Percentiles rank a stretch among this genome's conserved stretches.
phyloP scores from a whole-genome alignment of 2,797 vertebrate species.

The Alectoris magna region DNA sequence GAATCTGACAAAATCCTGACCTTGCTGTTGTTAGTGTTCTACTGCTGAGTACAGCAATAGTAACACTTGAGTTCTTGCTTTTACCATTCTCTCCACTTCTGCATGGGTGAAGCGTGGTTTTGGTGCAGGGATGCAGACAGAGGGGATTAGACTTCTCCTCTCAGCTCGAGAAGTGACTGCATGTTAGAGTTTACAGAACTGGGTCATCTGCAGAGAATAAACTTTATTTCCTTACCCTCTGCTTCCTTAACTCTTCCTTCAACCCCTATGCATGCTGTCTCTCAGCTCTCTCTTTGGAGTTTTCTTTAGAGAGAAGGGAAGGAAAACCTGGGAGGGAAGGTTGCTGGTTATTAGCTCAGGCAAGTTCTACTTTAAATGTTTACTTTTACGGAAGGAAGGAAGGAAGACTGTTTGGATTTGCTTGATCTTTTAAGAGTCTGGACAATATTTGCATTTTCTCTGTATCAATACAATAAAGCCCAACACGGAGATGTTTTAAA shows the following conservation, averaged over 20 bases:
- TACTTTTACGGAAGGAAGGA: slow-evolving; percentile 60
- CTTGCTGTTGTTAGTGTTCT: slow-evolving; percentile 32
- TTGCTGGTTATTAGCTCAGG: slow-evolving; percentile 6
- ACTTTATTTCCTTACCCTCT: background rate
- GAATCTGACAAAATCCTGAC: slow-evolving; percentile 33
- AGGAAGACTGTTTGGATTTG: slow-evolving; percentile 56
- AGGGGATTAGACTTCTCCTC: background rate
- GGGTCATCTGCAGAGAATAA: background rate
- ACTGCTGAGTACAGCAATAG: background rate
- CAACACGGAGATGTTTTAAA: background rate
- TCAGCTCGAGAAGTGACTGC: background rate
- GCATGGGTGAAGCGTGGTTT: background rate
- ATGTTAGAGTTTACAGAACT: background rate
- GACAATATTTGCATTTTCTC: slow-evolving; percentile 53
- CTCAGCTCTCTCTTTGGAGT: background rate
- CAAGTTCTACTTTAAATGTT: slow-evolving; percentile 38
- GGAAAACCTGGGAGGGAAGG: slow-evolving; percentile 15
- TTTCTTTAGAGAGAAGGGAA: slow-evolving; percentile 32
- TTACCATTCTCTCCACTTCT: background rate
- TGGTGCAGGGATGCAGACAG: background rate
- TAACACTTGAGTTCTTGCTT: background rate
- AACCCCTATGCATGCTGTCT: background rate
- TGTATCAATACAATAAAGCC: slow-evolving; percentile 19
- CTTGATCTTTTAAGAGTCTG: slow-evolving; percentile 35
- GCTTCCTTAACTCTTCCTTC: background rate